These are phyloP conservation scores for Gerris buenoi DNA, from an alignment of 1,140 invertebrate genomes.

Conservation along the genomic window DNA sequence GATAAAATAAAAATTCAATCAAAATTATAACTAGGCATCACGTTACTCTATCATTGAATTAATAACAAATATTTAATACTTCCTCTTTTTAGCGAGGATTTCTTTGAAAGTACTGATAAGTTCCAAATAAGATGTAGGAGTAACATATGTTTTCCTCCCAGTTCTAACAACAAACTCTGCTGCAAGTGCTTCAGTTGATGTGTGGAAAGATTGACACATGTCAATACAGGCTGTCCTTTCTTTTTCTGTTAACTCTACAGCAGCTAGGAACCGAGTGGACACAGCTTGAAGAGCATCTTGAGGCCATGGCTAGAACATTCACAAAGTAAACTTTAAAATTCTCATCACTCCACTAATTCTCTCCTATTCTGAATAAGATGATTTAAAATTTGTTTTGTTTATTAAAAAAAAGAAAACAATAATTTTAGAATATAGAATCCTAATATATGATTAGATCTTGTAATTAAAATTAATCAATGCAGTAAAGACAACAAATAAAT, in stretches of 20 bases:
- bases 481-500: conserved; percentile 7
- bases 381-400: too few species aligned
- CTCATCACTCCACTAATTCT: too few species aligned
- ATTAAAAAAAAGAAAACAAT: too few species aligned
- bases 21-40: too few species aligned
- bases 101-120: conserved; percentile 80
- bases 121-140: conserved; percentile 85
- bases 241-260: conserved; percentile 61
- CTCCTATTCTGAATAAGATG: too few species aligned
- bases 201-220: conserved; percentile 85
- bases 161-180: conserved; percentile 52
- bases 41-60: too few species aligned
- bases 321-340: too few species aligned
- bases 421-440: too few species aligned
- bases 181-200: conserved; percentile 62
- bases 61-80: too few species aligned
- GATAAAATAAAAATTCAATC: too few species aligned
- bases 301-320: conserved; percentile 74
- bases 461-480: not conserved
- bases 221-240: conserved; percentile 57
- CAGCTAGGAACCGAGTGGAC: conserved; percentile 69
- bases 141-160: conserved; percentile 74
- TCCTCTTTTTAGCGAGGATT: conserved; percentile 59
- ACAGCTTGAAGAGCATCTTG: conserved; percentile 82
- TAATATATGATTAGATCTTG: too few species aligned